phyloP scores from a whole-genome alignment of 2,113 vertebrate species.

The Taurulus bubalis region DNA sequence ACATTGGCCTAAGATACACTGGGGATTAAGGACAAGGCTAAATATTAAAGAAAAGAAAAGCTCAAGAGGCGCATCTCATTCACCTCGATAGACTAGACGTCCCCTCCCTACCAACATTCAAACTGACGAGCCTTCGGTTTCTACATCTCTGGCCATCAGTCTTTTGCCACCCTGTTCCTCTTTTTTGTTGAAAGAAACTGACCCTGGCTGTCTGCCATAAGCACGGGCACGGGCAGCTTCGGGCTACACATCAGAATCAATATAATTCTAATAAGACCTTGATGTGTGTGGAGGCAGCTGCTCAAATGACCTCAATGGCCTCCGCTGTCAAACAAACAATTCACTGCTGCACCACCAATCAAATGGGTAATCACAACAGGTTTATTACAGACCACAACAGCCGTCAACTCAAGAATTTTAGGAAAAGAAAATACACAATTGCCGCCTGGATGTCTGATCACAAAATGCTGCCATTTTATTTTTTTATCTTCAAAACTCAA shows the following conservation, averaged over 20 bases:
- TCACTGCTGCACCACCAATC: conserved; percentile 23
- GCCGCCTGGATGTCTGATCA: background rate
- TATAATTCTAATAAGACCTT: conserved; percentile 62
- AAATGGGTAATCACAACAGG: conserved; percentile 14
- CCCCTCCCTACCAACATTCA: conserved; percentile 20
- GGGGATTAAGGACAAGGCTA: background rate
- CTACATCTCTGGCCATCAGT: conserved; percentile 30
- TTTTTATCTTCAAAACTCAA: no score
- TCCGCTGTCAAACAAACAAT: conserved; percentile 43
- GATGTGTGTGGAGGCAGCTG: conserved; percentile 47
- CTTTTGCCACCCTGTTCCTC: conserved; percentile 28
- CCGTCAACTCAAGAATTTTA: background rate
- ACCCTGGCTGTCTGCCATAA: conserved; percentile 36
- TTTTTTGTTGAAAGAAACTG: conserved; percentile 12
- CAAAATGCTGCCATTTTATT: background rate
- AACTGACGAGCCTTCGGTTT: conserved; percentile 39
- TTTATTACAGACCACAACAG: background rate
- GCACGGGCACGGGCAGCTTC: conserved; percentile 28
- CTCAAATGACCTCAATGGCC: conserved; percentile 51
- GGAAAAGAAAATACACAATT: background rate
- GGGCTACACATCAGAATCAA: conserved; percentile 49
- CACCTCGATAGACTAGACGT: conserved; percentile 18
- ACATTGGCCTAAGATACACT: background rate
- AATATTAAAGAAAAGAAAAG: conserved; percentile 13
- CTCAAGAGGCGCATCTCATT: conserved; percentile 13